Evolutionary conservation across 2,113 vertebrate species (phyloP).

Genomic region (Ceuthmochares aereus): DNA sequence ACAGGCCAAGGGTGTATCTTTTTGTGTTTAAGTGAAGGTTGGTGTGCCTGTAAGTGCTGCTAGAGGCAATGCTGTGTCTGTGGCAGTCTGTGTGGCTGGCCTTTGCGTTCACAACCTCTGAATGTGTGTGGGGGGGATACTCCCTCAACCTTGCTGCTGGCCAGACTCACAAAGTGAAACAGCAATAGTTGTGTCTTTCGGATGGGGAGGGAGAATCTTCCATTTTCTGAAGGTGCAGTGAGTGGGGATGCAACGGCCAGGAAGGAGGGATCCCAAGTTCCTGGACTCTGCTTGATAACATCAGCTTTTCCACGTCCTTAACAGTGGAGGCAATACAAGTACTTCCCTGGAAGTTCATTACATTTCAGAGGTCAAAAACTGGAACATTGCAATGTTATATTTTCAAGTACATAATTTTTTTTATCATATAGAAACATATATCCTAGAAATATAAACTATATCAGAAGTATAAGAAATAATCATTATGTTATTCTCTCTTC

Average conservation of each 20-base stretch:
- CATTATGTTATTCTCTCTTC: neutral
- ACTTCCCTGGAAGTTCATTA: neutral
- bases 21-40: neutral
- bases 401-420: neutral
- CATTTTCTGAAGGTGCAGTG: rapidly evolving
- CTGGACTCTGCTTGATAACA: rapidly evolving
- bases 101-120: neutral
- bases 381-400: neutral
- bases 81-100: rapidly evolving
- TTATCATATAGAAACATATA: neutral
- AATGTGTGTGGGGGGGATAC: neutral
- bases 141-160: neutral
- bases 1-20: neutral
- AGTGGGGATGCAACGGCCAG: neutral
- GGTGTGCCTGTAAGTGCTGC: neutral
- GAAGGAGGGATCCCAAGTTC: neutral
- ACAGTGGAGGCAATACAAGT: neutral
- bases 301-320: neutral
- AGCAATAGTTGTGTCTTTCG: rapidly evolving
- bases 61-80: neutral
- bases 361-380: neutral
- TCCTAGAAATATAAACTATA: too few relatives aligned
- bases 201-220: neutral
- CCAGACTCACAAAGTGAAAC: rapidly evolving
- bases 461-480: too few relatives aligned